phyloP scores from a whole-genome alignment of 35 echinoderm and acorn worm species.

The Anneissia japonica region DNA sequence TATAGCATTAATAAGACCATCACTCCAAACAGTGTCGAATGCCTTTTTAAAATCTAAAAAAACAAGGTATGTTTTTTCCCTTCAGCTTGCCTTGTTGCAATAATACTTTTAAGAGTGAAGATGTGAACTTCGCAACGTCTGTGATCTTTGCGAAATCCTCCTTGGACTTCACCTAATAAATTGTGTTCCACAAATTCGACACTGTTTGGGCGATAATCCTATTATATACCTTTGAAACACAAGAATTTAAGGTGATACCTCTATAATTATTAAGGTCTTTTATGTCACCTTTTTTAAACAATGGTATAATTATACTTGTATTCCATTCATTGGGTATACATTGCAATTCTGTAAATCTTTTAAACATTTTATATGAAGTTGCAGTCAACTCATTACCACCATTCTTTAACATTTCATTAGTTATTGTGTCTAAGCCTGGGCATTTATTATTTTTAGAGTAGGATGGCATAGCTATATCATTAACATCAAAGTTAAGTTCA shows the following conservation, averaged over 20 bases:
- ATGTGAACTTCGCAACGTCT: background rate
- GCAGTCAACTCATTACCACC: too few relatives aligned
- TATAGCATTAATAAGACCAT: background rate
- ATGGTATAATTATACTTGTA: too few relatives aligned
- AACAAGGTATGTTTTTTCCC: background rate
- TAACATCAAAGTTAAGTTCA: too few relatives aligned
- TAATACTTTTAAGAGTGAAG: background rate
- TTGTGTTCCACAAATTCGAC: background rate
- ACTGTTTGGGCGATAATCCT: slow-evolving; percentile 6
- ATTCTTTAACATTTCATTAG: too few relatives aligned
- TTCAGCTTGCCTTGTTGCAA: background rate
- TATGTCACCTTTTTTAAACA: too few relatives aligned
- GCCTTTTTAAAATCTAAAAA: slow-evolving; percentile 5
- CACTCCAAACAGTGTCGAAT: slow-evolving; percentile 4
- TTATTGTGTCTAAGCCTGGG: too few relatives aligned
- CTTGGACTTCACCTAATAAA: slow-evolving; percentile 7
- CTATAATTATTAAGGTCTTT: too few relatives aligned
- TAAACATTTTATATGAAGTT: too few relatives aligned
- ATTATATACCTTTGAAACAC: background rate
- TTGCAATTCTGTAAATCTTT: too few relatives aligned
- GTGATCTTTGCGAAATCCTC: background rate
- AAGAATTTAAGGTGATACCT: background rate
- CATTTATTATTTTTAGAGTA: too few relatives aligned
- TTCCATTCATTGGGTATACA: too few relatives aligned
- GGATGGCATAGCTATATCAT: too few relatives aligned